Evolutionary conservation across 2,113 vertebrate species (phyloP), one percentile per base, ranked within the genome.

Genomic region (Morone chrysops): DNA sequence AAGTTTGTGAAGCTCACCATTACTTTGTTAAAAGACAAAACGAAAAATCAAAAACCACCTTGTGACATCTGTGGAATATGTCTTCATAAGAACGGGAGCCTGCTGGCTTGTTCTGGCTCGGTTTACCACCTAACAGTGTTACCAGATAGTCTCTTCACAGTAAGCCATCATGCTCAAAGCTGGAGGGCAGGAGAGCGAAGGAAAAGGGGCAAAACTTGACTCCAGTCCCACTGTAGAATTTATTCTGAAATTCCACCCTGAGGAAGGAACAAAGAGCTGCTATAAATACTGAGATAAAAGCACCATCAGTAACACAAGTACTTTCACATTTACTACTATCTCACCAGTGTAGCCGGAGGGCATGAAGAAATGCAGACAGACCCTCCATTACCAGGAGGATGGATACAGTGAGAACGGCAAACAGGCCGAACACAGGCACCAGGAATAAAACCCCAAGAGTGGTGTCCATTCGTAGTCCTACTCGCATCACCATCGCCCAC

Each of bases 241-340:
- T 99, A 94, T 96, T 98, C 93, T 99, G 98, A 94, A 99, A 99
- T 94, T 99, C 98, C 92, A 99, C 98, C 98, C 98, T 99, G 93
- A 81, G 88, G 82, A 6, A 63, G 8, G 77, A 72, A 69, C 31
- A 79, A 48, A 69, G 6, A 57, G 11, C 25, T 47, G 8, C 61
- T 38, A 60, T 66, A 17, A 84, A 43, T 48, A 70, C 3, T 10
- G 5, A 14, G 38, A 61, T 51, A n/a, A 50, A 45, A 71, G 38
- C 16, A 54, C 22, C 14, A 1, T 68, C 11, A 9, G 14, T 48
- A 51, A 62, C 25, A 40, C 2, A 8, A 13, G 20, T 31, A 53
- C 70, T 70, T 53, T 1, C 25, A 10, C 16, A 7, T 48, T 53
- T 22, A 9, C 6, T 25, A 14, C 81, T 16, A 20, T 92, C 94